Percentiles rank a stretch among this genome's conserved stretches.
Evolutionary conservation across 23 tunicate genomes (phyloP).

Genomic region (Botrylloides violaceus): DNA sequence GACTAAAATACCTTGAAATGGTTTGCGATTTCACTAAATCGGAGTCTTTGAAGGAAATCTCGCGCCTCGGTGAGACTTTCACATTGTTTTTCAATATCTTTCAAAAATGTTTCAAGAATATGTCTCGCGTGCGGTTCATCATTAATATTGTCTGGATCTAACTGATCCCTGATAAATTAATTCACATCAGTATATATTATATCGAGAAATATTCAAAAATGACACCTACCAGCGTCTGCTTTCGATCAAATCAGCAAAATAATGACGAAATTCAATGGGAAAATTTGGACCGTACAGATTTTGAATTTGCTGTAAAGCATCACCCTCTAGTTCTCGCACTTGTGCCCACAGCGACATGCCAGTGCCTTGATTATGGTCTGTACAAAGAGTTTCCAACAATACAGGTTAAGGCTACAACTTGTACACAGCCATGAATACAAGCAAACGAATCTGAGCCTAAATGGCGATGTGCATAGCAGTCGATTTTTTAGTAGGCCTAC

Average conservation of each 20-base stretch:
- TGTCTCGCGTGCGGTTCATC: slow-evolving; percentile 84
- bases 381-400: too few relatives aligned
- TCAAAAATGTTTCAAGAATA: slow-evolving; percentile 68
- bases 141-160: slow-evolving; percentile 87
- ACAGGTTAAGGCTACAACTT: too few relatives aligned
- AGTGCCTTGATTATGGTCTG: slow-evolving; percentile 24
- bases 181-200: too few relatives aligned
- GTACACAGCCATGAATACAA: too few relatives aligned
- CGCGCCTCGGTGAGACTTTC: slow-evolving; percentile 84
- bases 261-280: slow-evolving; percentile 96
- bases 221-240: slow-evolving; percentile 66
- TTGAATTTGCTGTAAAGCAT: slow-evolving; percentile 87
- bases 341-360: slow-evolving; percentile 91
- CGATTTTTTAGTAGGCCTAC: too few relatives aligned
- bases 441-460: too few relatives aligned
- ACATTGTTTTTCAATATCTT: slow-evolving; percentile 89
- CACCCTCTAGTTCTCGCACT: slow-evolving; percentile 93
- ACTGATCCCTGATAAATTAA: slow-evolving; percentile 58
- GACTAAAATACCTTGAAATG: slow-evolving; percentile 55
- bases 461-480: too few relatives aligned
- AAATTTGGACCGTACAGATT: slow-evolving; percentile 87
- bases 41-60: slow-evolving; percentile 83
- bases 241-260: slow-evolving; percentile 90
- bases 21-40: slow-evolving; percentile 76
- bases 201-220: too few relatives aligned